These are phyloP conservation scores for Selene dorsalis DNA, from an alignment of 2,797 vertebrate genomes.

Conservation along the genomic window DNA sequence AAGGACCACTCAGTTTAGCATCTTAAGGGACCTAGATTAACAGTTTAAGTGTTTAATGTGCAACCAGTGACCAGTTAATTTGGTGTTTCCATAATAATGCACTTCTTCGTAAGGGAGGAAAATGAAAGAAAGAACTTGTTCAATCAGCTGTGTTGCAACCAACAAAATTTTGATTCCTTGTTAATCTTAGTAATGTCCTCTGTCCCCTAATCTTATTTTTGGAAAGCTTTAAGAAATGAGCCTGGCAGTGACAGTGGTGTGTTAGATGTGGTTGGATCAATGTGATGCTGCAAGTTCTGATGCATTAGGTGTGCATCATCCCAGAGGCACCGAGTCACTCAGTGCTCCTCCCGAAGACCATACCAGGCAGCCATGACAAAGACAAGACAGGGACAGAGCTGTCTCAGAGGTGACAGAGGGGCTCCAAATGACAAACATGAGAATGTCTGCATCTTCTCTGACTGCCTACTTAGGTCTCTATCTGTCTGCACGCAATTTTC, in stretches of 20 bases:
- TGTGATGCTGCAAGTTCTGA: conserved; percentile 65
- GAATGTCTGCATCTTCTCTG: conserved; percentile 50
- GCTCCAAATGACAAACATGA: conserved; percentile 59
- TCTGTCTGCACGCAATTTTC: conserved; percentile 48
- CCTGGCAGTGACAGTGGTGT: conserved; percentile 39
- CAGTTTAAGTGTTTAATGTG: neutral
- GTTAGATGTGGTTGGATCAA: conserved; percentile 56
- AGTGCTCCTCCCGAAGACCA: conserved; percentile 38
- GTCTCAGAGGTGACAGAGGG: conserved; percentile 57
- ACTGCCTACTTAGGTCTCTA: conserved; percentile 48
- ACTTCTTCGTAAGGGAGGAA: neutral
- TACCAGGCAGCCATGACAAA: conserved; percentile 48
- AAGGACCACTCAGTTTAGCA: neutral
- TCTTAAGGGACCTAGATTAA: conserved; percentile 1
- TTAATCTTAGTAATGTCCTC: conserved; percentile 30
- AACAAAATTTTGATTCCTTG: conserved; percentile 14
- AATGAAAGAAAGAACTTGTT: conserved; percentile 21
- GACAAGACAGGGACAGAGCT: conserved; percentile 35
- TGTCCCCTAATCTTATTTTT: conserved; percentile 42
- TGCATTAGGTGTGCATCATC: conserved; percentile 72
- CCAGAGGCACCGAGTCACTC: conserved; percentile 70
- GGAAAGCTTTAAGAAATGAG: conserved; percentile 43
- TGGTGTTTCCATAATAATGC: neutral
- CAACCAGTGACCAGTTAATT: neutral
- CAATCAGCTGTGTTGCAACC: conserved; percentile 18